A percentile compares a stretch with the other conserved stretches of the same genome.
Conservation (phyloP, 1,140 invertebrate species). For the Trissolcus basalis region DNA sequence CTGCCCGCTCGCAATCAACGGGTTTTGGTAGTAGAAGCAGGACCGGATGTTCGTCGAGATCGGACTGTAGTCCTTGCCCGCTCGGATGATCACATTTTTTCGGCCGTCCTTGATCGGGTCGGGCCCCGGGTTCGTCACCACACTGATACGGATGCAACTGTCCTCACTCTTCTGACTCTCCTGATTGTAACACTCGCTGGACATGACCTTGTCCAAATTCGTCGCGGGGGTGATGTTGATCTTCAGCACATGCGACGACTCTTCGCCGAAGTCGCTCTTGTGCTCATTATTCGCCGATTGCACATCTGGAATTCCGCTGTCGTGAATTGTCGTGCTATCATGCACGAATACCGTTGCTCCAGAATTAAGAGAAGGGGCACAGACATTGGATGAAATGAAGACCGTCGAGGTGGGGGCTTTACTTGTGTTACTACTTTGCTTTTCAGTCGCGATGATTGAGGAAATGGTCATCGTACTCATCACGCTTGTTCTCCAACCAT, state of each 20-base stretch:
- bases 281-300: slow-evolving; percentile 78
- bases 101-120: background rate
- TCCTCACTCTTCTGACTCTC: slow-evolving; percentile 32
- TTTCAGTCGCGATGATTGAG: slow-evolving; percentile 64
- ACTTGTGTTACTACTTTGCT: slow-evolving; percentile 58
- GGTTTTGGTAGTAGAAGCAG: slow-evolving; percentile 78
- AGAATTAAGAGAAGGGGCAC: slow-evolving; percentile 49
- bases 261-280: slow-evolving; percentile 72
- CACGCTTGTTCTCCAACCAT: slow-evolving; percentile 62
- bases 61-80: no score
- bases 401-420: slow-evolving; percentile 58
- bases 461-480: slow-evolving; percentile 69
- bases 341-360: slow-evolving; percentile 81
- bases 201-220: no score
- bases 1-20: slow-evolving; percentile 83
- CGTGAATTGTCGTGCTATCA: slow-evolving; percentile 62
- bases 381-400: slow-evolving; percentile 30
- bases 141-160: slow-evolving; percentile 6
- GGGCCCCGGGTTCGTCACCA: no score
- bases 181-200: slow-evolving; percentile 61
- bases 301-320: slow-evolving; percentile 66
- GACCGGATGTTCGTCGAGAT: slow-evolving; percentile 55
- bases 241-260: slow-evolving; percentile 18
- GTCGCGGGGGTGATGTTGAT: no score
- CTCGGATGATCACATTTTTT: no score